A percentile compares a stretch with the other conserved stretches of the same genome.
phyloP scores from a whole-genome alignment of 2,113 vertebrate genomes.

The Cnemophilus loriae region DNA sequence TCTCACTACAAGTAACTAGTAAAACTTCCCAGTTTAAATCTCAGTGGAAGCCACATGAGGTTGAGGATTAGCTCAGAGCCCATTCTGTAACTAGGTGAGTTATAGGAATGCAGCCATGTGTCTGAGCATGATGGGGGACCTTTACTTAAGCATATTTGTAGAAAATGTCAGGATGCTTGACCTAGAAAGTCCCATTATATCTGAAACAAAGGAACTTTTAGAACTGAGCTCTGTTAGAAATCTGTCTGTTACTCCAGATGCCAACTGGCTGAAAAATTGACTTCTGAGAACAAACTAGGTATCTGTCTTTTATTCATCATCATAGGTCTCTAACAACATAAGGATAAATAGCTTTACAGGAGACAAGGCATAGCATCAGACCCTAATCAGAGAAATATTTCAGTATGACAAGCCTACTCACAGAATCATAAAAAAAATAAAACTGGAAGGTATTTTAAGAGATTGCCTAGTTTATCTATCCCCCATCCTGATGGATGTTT shows the following conservation, averaged over 20 bases:
- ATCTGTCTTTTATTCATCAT: constrained; percentile 20
- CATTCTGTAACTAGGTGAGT: neutral
- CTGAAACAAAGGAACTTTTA: neutral
- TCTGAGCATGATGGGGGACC: neutral
- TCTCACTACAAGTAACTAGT: neutral
- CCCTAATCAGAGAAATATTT: constrained; percentile 21
- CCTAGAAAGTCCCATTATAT: neutral
- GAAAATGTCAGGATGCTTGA: neutral
- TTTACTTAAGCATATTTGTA: neutral
- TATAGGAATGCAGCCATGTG: neutral
- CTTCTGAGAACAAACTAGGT: neutral
- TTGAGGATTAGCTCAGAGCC: neutral
- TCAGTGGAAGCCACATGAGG: neutral
- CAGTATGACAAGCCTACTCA: neutral
- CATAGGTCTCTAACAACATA: neutral
- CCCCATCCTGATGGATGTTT: neutral
- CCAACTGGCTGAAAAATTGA: neutral
- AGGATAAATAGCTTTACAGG: neutral
- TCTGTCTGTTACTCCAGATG: neutral
- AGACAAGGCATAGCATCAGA: neutral
- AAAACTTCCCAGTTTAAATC: neutral
- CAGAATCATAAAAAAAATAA: neutral
- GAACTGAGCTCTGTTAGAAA: neutral
- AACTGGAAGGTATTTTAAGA: neutral
- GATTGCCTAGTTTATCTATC: neutral